Evolutionary conservation across 2,797 vertebrate species (phyloP).

Genomic region (Danio aesculapii): DNA sequence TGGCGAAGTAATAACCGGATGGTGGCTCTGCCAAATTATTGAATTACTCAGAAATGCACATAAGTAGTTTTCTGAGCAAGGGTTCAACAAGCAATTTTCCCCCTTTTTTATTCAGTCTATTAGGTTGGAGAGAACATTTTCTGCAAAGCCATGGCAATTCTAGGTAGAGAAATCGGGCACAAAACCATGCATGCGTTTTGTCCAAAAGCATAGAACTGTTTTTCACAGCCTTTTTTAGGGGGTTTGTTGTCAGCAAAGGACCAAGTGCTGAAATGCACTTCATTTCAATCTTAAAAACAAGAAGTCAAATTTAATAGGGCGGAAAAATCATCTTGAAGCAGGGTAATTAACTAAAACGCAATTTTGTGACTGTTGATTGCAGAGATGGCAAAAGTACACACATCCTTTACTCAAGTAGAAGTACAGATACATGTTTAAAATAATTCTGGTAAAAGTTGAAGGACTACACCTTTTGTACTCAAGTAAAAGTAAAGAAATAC

Average conservation of each 20-base stretch:
- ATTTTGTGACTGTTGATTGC: too few species aligned
- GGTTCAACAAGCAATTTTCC: constrained; percentile 25
- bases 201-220: neutral
- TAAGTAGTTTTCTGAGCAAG: neutral
- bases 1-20: neutral
- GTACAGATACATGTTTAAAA: too few species aligned
- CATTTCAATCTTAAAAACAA: neutral
- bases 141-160: neutral
- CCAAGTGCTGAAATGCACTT: neutral
- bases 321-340: too few species aligned
- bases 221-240: neutral
- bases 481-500: too few species aligned
- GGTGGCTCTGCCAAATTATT: constrained; percentile 9
- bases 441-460: too few species aligned
- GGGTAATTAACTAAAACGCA: too few species aligned
- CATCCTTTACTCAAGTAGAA: too few species aligned
- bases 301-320: neutral
- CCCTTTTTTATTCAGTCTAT: neutral
- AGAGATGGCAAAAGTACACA: too few species aligned
- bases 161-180: neutral
- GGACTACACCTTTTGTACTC: too few species aligned
- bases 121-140: neutral
- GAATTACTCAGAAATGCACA: neutral
- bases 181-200: neutral
- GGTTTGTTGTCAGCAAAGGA: neutral